A percentile compares a stretch with the other conserved stretches of the same genome.
Conservation (phyloP, 1,140 invertebrate species). For the Zophobas morio region DNA sequence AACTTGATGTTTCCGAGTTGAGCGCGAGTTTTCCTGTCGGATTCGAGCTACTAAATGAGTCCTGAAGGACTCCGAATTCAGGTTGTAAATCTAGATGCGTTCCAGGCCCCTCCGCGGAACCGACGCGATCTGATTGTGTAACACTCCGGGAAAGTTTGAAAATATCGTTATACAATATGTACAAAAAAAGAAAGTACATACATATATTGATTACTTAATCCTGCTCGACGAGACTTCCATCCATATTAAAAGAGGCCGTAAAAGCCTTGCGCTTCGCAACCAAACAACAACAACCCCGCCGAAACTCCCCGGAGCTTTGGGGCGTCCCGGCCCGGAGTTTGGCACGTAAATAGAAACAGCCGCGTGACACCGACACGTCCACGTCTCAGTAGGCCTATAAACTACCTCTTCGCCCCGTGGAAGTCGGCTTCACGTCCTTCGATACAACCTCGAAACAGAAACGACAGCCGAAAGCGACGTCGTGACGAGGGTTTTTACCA, state of each 20-base stretch:
- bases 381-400: slow-evolving; percentile 48
- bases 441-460: not conserved
- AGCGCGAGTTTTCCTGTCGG: no score
- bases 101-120: no score
- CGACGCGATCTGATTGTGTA: no score
- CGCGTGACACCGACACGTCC: slow-evolving; percentile 45
- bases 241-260: slow-evolving; percentile 34
- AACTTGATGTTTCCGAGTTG: no score
- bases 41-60: no score
- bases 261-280: slow-evolving; percentile 22
- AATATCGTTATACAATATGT: no score
- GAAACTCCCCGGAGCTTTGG: slow-evolving; percentile 43
- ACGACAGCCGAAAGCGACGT: slow-evolving; percentile 26
- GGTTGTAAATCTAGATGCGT: no score
- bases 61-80: no score
- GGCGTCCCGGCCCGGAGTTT: slow-evolving; percentile 34
- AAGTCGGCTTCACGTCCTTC: slow-evolving; percentile 31
- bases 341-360: slow-evolving; percentile 48
- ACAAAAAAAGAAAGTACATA: no score
- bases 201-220: no score
- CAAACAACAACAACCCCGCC: slow-evolving; percentile 10
- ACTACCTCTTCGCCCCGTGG: slow-evolving; percentile 31
- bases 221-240: slow-evolving; percentile 7
- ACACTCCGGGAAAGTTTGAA: no score
- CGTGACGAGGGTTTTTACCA: slow-evolving; percentile 32